Evolutionary conservation across 2,113 vertebrate species (phyloP).

Genomic region (Rattus rattus): DNA sequence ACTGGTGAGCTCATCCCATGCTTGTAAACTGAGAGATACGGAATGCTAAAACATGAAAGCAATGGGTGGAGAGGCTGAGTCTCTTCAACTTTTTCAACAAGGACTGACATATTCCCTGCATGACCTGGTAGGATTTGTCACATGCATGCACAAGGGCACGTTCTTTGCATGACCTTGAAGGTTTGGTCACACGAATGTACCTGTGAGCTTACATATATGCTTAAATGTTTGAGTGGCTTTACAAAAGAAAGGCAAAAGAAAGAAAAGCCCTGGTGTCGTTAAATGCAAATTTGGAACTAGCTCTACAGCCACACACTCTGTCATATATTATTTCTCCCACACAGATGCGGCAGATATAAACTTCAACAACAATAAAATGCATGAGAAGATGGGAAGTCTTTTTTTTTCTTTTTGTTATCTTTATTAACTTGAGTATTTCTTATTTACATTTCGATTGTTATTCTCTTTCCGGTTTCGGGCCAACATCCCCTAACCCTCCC

Average conservation of each 20-base stretch:
- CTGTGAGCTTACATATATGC: not conserved
- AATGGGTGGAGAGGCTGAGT: not conserved
- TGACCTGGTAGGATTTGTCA: not conserved
- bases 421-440: no score
- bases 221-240: slow-evolving; percentile 10
- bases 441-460: no score
- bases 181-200: not conserved
- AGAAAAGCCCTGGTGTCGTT: not conserved
- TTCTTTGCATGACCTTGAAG: not conserved
- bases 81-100: not conserved
- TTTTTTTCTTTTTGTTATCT: no score
- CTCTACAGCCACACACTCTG: not conserved
- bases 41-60: not conserved
- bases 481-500: no score
- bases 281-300: not conserved
- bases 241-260: not conserved
- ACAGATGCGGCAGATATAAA: not conserved
- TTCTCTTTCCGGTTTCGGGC: no score
- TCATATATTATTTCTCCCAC: not conserved
- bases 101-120: not conserved
- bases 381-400: not conserved
- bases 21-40: not conserved
- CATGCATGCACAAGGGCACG: not conserved
- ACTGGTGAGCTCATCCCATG: not conserved
- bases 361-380: not conserved